These are phyloP conservation scores for Boloria euphrosyne DNA, from an alignment of 2,888 invertebrate genomes.

Conservation along the genomic window DNA sequence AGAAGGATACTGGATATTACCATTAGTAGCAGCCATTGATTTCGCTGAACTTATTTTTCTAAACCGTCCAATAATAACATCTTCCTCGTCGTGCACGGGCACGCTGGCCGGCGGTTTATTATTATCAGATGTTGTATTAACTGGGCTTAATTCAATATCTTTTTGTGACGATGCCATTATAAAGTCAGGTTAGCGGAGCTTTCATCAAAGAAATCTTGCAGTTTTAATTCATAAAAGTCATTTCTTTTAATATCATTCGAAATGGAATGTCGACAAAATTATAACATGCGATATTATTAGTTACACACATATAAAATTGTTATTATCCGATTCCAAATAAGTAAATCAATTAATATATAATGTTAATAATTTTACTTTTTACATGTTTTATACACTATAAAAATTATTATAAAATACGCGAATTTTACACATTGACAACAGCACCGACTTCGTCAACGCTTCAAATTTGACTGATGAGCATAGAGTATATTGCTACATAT, in stretches of 20 bases:
- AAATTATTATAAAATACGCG: no score
- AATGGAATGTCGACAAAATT: slow-evolving; percentile 12
- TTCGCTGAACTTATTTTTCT: slow-evolving; percentile 79
- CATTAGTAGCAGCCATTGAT: slow-evolving; percentile 79
- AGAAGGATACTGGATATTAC: slow-evolving; percentile 71
- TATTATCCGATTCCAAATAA: no score
- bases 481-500: no score
- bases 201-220: slow-evolving; percentile 13
- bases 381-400: no score
- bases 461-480: no score
- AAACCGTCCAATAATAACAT: slow-evolving; percentile 77
- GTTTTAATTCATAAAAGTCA: slow-evolving; percentile 43
- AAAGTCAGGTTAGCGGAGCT: slow-evolving; percentile 14
- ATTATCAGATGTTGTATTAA: slow-evolving; percentile 55
- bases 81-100: slow-evolving; percentile 69
- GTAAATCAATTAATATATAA: no score
- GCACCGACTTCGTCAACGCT: no score
- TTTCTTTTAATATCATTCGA: slow-evolving; percentile 15
- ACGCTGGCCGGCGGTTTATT: slow-evolving; percentile 45
- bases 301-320: neutral
- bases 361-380: no score
- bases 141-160: slow-evolving; percentile 72
- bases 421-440: no score
- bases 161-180: slow-evolving; percentile 67
- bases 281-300: slow-evolving; percentile 8